Percentiles rank a stretch among this genome's conserved stretches.
These are phyloP conservation scores for Acanthaster planci DNA, from an alignment of 35 echinoderm and acorn worm genomes.

Conservation along the genomic window DNA sequence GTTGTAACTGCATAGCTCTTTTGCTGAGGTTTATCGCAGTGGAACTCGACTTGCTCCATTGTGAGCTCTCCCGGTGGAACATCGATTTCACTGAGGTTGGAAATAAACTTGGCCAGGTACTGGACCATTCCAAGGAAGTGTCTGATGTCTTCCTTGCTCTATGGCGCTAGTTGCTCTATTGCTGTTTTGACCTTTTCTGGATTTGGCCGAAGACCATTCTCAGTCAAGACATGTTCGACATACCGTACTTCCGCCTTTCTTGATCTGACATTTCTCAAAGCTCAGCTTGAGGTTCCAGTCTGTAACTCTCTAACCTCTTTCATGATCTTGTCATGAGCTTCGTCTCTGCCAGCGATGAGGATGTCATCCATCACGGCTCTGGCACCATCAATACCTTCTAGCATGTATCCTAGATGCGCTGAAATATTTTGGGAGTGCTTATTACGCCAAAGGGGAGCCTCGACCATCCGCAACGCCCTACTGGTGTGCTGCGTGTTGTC, in stretches of 20 bases:
- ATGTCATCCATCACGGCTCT: slow-evolving; percentile 73
- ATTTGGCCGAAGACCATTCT: background rate
- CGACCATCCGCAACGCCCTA: slow-evolving; percentile 65
- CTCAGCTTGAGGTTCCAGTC: slow-evolving; percentile 77
- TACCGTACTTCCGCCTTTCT: slow-evolving; percentile 29
- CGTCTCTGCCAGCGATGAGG: slow-evolving; percentile 48
- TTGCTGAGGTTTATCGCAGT: slow-evolving; percentile 61
- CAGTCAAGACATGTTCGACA: too few species aligned
- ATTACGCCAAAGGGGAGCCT: slow-evolving; percentile 77
- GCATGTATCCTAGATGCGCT: slow-evolving; percentile 64
- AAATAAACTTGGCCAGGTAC: slow-evolving; percentile 38
- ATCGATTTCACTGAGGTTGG: slow-evolving; percentile 36
- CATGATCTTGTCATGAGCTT: slow-evolving; percentile 51
- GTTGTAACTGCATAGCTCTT: slow-evolving; percentile 36
- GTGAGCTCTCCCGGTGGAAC: slow-evolving; percentile 69
- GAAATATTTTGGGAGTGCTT: slow-evolving; percentile 65
- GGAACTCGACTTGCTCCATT: too few species aligned
- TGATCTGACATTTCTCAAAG: slow-evolving; percentile 65
- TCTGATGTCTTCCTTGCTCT: slow-evolving; percentile 38
- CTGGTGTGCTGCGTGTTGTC: slow-evolving; percentile 65
- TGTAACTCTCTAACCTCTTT: slow-evolving; percentile 64
- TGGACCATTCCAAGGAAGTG: slow-evolving; percentile 31
- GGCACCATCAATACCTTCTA: slow-evolving; percentile 54
- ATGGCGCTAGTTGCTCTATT: background rate
- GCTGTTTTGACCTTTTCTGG: background rate